These are phyloP conservation scores for Drosophila greeni DNA, from an alignment of 2,888 invertebrate genomes.

Conservation along the genomic window DNA sequence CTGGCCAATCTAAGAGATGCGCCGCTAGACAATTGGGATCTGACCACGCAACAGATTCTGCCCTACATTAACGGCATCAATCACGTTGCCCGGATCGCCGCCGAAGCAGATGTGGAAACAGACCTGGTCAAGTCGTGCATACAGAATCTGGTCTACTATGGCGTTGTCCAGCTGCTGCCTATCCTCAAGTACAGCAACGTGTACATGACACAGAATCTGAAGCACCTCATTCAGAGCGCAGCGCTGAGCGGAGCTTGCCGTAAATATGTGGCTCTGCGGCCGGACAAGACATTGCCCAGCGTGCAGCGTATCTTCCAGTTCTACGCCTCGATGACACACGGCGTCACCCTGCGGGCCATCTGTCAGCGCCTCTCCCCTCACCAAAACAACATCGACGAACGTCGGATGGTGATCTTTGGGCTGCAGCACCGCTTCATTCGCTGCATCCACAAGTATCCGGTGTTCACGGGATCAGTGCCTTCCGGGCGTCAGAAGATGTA, in stretches of 20 bases:
- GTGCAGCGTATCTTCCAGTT: constrained; percentile 79
- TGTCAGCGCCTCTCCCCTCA: constrained; percentile 85
- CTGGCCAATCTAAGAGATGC: constrained; percentile 83
- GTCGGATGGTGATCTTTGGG: constrained; percentile 82
- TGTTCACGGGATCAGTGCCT: constrained; percentile 79
- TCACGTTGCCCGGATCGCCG: constrained; percentile 93
- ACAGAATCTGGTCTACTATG: constrained; percentile 92
- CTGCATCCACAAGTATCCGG: constrained; percentile 81
- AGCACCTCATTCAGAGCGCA: constrained; percentile 83
- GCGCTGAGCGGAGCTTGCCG: constrained; percentile 86
- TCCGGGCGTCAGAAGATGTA: constrained; percentile 83
- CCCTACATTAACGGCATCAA: constrained; percentile 95
- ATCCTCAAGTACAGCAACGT: constrained; percentile 92
- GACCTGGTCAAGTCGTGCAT: constrained; percentile 96
- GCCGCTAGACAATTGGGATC: constrained; percentile 90
- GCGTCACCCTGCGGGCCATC: constrained; percentile 84
- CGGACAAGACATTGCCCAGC: constrained; percentile 73
- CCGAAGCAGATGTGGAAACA: constrained; percentile 94
- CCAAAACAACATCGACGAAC: constrained; percentile 78
- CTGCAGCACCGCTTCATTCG: constrained; percentile 82
- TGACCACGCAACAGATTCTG: constrained; percentile 90
- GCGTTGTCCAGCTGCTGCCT: constrained; percentile 86
- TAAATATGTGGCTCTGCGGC: constrained; percentile 76
- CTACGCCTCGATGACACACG: constrained; percentile 85
- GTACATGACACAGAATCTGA: constrained; percentile 88